Evolutionary conservation across 2,113 vertebrate species (phyloP).

Genomic region (Phalacrocorax pelagicus): DNA sequence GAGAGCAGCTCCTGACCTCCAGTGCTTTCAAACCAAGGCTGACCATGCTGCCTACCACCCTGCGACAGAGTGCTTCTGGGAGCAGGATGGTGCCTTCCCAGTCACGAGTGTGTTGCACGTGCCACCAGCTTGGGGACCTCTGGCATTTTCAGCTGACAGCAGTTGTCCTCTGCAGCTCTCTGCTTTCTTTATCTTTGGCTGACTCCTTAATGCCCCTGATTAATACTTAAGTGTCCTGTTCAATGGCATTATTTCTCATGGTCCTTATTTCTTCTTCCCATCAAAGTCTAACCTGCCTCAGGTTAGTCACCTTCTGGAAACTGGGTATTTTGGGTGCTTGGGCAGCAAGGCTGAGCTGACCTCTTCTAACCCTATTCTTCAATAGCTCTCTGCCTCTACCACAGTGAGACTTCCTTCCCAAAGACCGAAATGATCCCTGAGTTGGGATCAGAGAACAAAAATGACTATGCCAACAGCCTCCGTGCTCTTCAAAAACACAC

Average conservation of each 20-base stretch:
- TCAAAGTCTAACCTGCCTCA: not conserved
- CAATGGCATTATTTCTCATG: not conserved
- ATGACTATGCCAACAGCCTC: not conserved
- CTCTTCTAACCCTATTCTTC: not conserved
- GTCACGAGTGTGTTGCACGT: fast-evolving
- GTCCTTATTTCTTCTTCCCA: not conserved
- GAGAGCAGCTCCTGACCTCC: not conserved
- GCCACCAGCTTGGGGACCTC: not conserved
- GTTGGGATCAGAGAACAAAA: not conserved
- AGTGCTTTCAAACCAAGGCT: not conserved
- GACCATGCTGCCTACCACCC: not conserved
- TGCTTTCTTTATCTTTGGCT: not conserved
- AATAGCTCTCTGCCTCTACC: not conserved
- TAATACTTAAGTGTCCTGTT: not conserved
- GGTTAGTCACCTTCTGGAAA: not conserved
- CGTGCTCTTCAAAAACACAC: not conserved
- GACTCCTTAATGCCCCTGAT: not conserved
- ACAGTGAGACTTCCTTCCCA: not conserved
- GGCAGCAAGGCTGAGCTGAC: not conserved
- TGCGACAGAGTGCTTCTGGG: not conserved
- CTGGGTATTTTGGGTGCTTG: not conserved
- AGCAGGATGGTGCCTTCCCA: not conserved
- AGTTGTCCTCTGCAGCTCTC: not conserved
- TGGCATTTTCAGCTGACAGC: not conserved
- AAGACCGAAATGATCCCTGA: not conserved